Evolutionary conservation across 2,888 invertebrate genomes (phyloP).

Genomic region (Archaeoteleia sp.): DNA sequence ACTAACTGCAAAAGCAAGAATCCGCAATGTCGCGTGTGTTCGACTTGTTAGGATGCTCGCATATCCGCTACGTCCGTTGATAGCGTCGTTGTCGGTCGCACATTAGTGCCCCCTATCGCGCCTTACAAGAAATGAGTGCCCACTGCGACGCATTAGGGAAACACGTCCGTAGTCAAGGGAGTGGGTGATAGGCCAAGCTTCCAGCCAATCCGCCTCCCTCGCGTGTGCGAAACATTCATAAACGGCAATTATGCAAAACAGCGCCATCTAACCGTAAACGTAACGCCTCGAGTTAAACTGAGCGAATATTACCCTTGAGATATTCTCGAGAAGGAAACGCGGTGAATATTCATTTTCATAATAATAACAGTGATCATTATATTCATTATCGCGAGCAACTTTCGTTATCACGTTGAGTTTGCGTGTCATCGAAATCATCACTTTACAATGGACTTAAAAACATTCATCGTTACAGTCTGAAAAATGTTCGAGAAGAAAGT

Average conservation of each 20-base stretch:
- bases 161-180: neutral
- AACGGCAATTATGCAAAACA: slow-evolving; percentile 67
- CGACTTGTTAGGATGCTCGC: neutral
- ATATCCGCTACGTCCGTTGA: neutral
- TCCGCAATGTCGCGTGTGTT: neutral
- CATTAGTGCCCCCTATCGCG: slow-evolving; percentile 19
- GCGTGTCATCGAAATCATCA: neutral
- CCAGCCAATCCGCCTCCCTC: slow-evolving; percentile 40
- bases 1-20: neutral
- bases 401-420: neutral
- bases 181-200: neutral
- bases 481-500: too few species aligned
- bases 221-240: slow-evolving; percentile 58
- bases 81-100: neutral
- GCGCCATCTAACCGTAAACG: slow-evolving; percentile 55
- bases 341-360: slow-evolving; percentile 29
- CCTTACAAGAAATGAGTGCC: slow-evolving; percentile 12
- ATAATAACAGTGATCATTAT: slow-evolving; percentile 12
- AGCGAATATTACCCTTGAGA: slow-evolving; percentile 58
- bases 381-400: neutral
- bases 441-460: too few species aligned
- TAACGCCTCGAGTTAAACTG: slow-evolving; percentile 57
- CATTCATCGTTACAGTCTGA: neutral
- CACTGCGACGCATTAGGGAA: slow-evolving; percentile 14
- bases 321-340: slow-evolving; percentile 52